phyloP scores from a whole-genome alignment of 2,888 invertebrate genomes.

The Coenonympha glycerion region DNA sequence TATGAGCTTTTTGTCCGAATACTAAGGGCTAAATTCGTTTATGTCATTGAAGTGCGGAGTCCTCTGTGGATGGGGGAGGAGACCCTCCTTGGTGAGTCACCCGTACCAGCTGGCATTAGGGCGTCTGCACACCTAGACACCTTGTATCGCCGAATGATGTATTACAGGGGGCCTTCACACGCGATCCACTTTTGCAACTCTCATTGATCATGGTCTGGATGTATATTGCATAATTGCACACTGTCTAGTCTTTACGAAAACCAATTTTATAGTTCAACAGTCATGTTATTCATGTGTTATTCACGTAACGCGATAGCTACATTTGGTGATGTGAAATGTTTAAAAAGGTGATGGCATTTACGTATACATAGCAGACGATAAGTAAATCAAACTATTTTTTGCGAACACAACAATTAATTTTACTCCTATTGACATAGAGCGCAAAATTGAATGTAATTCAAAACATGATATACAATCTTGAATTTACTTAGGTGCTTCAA shows the following conservation, averaged over 20 bases:
- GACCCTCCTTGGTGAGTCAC: slow-evolving; percentile 29
- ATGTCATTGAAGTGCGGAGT: slow-evolving; percentile 11
- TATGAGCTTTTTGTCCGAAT: slow-evolving; percentile 3
- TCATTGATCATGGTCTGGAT: slow-evolving; percentile 15
- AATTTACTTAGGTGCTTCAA: no score
- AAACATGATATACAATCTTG: no score
- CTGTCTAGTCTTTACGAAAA: neutral
- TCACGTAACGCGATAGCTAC: no score
- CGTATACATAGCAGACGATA: no score
- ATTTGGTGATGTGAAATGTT: no score
- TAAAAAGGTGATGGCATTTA: no score
- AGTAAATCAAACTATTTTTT: no score
- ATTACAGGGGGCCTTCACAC: slow-evolving; percentile 25
- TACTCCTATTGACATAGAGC: no score
- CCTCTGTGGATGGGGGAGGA: slow-evolving; percentile 22
- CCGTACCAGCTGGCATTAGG: slow-evolving; percentile 29
- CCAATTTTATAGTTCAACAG: no score
- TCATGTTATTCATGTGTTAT: no score
- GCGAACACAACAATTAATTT: no score
- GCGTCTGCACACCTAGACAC: slow-evolving; percentile 27
- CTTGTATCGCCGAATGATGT: slow-evolving; percentile 27
- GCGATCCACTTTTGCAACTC: slow-evolving; percentile 25
- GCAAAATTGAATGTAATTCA: no score
- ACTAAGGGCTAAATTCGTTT: slow-evolving; percentile 19
- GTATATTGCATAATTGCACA: neutral